A percentile compares a stretch with the other conserved stretches of the same genome.
Conservation (phyloP, 1,140 invertebrate genomes). For the Sesamia nonagrioides region DNA sequence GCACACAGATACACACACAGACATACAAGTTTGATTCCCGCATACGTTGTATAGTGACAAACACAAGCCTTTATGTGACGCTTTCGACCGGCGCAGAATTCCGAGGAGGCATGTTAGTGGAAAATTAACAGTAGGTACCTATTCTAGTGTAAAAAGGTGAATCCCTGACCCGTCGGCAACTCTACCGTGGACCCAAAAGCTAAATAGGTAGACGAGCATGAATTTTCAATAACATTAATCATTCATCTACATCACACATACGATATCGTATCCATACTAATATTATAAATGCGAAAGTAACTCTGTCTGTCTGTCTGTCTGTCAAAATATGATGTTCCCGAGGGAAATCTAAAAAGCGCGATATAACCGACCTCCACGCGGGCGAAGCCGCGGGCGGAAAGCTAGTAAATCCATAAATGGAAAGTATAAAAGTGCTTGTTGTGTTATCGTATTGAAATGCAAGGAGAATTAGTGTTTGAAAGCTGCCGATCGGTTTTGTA, state of each 20-base stretch:
- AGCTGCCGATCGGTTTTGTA: no score
- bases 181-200: background rate
- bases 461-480: background rate
- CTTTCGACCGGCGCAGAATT: slow-evolving; percentile 20
- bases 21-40: slow-evolving; percentile 11
- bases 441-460: no score
- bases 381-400: no score
- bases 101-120: slow-evolving; percentile 22
- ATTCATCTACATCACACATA: no score
- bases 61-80: slow-evolving; percentile 22
- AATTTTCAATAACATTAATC: slow-evolving; percentile 1
- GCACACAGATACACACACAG: background rate
- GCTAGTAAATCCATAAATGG: no score
- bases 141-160: slow-evolving; percentile 30
- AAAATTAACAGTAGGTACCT: slow-evolving; percentile 18
- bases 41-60: background rate
- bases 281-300: no score
- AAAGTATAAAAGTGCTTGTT: slow-evolving; percentile 1
- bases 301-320: no score
- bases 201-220: background rate
- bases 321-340: no score
- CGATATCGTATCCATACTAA: no score
- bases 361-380: no score
- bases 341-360: no score
- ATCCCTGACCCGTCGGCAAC: background rate